Percentiles rank a stretch among this genome's conserved stretches.
Evolutionary conservation across 2,888 invertebrate genomes (phyloP).

Genomic region (Iphiclides podalirius): DNA sequence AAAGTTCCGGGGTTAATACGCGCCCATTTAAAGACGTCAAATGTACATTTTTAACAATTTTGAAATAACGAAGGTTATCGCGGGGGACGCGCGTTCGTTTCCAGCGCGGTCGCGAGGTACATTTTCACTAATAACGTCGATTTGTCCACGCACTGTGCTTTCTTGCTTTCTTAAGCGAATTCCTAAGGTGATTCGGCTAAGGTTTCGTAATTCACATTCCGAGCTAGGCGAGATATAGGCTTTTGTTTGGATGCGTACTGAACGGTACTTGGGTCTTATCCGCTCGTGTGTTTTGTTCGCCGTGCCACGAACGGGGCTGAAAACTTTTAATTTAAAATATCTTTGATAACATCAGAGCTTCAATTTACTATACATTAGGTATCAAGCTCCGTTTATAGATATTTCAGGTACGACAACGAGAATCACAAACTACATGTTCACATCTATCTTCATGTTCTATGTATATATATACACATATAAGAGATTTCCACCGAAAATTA

Average conservation of each 20-base stretch:
- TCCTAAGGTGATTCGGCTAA: conserved; percentile 16
- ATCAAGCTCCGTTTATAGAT: too few species aligned
- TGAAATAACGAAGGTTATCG: conserved; percentile 24
- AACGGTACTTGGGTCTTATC: conserved; percentile 2
- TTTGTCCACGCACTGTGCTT: conserved; percentile 19
- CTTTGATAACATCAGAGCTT: too few species aligned
- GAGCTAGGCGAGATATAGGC: conserved; percentile 10
- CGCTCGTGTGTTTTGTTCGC: neutral
- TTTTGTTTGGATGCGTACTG: conserved; percentile 8
- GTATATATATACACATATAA: too few species aligned
- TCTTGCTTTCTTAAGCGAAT: conserved; percentile 24
- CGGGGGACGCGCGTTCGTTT: conserved; percentile 5
- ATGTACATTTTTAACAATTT: conserved; percentile 25
- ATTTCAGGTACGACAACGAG: too few species aligned
- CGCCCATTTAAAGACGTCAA: conserved; percentile 31
- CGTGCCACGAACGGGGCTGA: too few species aligned
- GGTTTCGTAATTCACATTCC: conserved; percentile 18
- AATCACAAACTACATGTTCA: too few species aligned
- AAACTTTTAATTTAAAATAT: too few species aligned
- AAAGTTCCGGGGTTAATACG: conserved; percentile 35
- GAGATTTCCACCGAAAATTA: too few species aligned
- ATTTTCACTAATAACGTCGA: conserved; percentile 23
- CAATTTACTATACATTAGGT: too few species aligned
- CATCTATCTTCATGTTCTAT: too few species aligned
- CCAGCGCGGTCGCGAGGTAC: conserved; percentile 16